Evolutionary conservation across 2,797 vertebrate genomes (phyloP).

Genomic region (Macropodus opercularis): DNA sequence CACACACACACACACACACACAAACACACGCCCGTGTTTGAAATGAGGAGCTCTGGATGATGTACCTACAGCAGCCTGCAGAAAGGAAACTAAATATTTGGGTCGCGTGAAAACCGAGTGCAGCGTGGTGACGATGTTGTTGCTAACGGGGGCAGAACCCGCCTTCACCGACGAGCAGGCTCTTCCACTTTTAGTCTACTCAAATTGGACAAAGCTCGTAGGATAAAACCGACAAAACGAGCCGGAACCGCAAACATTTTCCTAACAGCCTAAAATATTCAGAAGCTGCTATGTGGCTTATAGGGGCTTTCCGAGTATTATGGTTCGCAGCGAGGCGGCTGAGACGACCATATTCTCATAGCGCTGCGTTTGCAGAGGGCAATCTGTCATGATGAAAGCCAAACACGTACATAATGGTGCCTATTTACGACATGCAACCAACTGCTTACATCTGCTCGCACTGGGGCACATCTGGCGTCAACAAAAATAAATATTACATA

Average conservation of each 20-base stretch:
- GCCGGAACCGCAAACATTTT: conserved; percentile 61
- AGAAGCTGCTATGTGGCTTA: conserved; percentile 63
- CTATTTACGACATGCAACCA: conserved; percentile 55
- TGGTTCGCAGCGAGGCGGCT: conserved; percentile 43
- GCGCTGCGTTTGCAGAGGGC: conserved; percentile 45
- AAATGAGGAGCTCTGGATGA: conserved; percentile 48
- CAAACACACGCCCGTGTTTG: conserved; percentile 21
- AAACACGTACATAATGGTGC: conserved; percentile 57
- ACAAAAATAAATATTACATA: conserved; percentile 32
- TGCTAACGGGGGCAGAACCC: conserved; percentile 19
- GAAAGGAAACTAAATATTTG: conserved; percentile 69
- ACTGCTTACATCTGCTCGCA: conserved; percentile 54
- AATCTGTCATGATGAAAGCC: conserved; percentile 60
- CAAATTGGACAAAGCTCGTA: conserved; percentile 50
- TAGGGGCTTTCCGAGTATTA: conserved; percentile 63
- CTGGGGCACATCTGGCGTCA: conserved; percentile 29
- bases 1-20: conserved; percentile 20
- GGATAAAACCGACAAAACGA: conserved; percentile 59
- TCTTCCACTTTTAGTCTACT: conserved; percentile 37
- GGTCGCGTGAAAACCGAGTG: conserved; percentile 72
- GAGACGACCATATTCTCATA: conserved; percentile 34
- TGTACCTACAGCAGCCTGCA: conserved; percentile 44
- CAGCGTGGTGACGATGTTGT: conserved; percentile 42
- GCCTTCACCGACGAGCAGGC: conserved; percentile 22
- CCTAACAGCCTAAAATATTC: conserved; percentile 72